Evolutionary conservation across 2,797 vertebrate genomes (phyloP).

Genomic region (Phrynocephalus guinanensis): DNA sequence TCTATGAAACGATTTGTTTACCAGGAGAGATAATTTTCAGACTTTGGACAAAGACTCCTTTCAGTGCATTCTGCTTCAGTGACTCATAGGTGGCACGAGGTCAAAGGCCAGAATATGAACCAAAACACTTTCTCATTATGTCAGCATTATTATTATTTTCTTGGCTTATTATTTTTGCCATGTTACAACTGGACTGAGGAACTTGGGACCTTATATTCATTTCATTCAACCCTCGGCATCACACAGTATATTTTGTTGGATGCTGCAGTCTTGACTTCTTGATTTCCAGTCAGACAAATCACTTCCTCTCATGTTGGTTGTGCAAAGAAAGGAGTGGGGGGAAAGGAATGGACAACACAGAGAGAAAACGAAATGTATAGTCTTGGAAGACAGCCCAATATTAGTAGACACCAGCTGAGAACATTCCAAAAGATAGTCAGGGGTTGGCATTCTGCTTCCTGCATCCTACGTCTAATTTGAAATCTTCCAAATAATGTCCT

Average conservation of each 20-base stretch:
- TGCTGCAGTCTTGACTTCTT: neutral
- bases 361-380: neutral
- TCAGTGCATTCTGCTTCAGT: neutral
- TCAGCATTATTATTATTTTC: neutral
- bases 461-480: no score
- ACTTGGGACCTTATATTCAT: neutral
- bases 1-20: constrained; percentile 1
- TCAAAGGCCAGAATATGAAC: neutral
- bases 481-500: no score
- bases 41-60: neutral
- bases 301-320: neutral
- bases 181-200: neutral
- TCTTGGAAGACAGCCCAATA: neutral
- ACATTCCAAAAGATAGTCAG: no score
- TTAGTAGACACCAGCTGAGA: no score
- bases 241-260: neutral
- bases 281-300: neutral
- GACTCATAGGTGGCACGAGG: neutral
- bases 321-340: neutral
- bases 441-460: no score
- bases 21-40: neutral
- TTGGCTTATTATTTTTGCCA: neutral
- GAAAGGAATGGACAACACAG: neutral
- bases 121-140: neutral
- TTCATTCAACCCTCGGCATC: neutral